Conservation (phyloP, 1,140 invertebrate species). For the Bombus difficillimus region DNA sequence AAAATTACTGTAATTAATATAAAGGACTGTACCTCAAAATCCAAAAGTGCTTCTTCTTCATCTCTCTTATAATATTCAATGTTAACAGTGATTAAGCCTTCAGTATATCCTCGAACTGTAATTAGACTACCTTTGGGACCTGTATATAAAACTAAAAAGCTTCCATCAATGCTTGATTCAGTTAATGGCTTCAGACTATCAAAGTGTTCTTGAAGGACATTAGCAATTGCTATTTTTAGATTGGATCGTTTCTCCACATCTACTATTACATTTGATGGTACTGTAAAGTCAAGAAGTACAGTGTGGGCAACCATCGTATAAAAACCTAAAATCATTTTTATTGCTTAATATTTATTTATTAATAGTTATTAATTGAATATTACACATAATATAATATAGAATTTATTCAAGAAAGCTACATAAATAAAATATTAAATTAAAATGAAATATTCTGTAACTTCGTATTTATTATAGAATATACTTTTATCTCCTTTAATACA, state of each 20-base stretch:
- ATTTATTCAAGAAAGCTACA: neutral
- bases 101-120: slow-evolving; percentile 88
- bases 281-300: slow-evolving; percentile 90
- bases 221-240: slow-evolving; percentile 86
- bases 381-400: neutral
- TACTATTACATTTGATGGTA: slow-evolving; percentile 86
- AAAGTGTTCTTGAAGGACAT: slow-evolving; percentile 87
- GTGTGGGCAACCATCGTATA: slow-evolving; percentile 90
- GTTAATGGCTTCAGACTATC: slow-evolving; percentile 86
- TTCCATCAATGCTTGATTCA: slow-evolving; percentile 85
- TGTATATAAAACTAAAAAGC: slow-evolving; percentile 86
- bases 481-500: no score
- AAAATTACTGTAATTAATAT: slow-evolving; percentile 14
- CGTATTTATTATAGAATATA: neutral
- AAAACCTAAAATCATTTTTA: slow-evolving; percentile 42
- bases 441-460: neutral
- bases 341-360: neutral
- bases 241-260: slow-evolving; percentile 86
- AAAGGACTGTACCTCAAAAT: slow-evolving; percentile 86
- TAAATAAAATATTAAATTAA: neutral
- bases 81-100: slow-evolving; percentile 90
- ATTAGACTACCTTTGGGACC: slow-evolving; percentile 87
- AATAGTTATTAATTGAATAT: neutral
- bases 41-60: slow-evolving; percentile 87
- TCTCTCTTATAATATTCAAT: slow-evolving; percentile 91